A percentile compares a stretch with the other conserved stretches of the same genome.
These are phyloP conservation scores for Chiloscyllium punctatum DNA, from an alignment of 2,797 vertebrate genomes.

Conservation along the genomic window DNA sequence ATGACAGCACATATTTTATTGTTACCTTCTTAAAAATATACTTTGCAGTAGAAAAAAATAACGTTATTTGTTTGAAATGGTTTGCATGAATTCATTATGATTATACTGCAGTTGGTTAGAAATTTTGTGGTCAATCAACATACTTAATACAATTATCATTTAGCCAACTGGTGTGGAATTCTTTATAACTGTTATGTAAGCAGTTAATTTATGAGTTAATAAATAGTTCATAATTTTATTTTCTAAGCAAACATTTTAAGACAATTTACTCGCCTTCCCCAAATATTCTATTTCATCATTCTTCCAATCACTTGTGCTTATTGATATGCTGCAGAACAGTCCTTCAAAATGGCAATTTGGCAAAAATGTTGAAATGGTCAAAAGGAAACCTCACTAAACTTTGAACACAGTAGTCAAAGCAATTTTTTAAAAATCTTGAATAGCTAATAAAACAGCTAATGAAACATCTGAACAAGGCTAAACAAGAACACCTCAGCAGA, in stretches of 20 bases:
- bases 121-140: background rate
- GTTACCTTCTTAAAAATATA: background rate
- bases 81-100: background rate
- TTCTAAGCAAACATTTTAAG: background rate
- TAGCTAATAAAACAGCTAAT: background rate
- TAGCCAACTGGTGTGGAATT: background rate
- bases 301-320: background rate
- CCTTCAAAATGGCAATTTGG: background rate
- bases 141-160: background rate
- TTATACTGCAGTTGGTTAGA: background rate
- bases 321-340: background rate
- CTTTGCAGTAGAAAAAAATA: background rate
- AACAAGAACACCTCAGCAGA: background rate
- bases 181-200: background rate
- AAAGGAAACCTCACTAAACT: background rate
- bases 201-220: background rate
- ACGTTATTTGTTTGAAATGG: background rate
- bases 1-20: background rate
- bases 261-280: background rate
- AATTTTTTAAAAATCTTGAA: background rate
- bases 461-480: background rate
- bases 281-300: background rate
- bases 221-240: too few species aligned
- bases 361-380: background rate
- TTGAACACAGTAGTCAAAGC: background rate